Conservation (phyloP, 1,140 invertebrate genomes). For the Apis dorsata region DNA sequence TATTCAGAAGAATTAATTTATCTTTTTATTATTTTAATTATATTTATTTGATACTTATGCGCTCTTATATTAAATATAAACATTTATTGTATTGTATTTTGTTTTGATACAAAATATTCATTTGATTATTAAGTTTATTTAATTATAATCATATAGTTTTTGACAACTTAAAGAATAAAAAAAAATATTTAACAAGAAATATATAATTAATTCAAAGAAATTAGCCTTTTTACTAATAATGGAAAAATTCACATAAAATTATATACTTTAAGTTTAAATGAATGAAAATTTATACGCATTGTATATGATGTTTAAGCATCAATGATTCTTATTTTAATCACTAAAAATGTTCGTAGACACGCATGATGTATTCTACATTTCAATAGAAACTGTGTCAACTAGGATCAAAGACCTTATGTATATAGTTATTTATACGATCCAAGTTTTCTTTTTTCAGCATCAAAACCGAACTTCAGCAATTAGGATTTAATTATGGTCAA, state of each 20-base stretch:
- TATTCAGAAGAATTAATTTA: background rate
- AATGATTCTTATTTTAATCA: slow-evolving; percentile 19
- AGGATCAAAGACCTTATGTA: slow-evolving; percentile 39
- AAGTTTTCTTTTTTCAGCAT: slow-evolving; percentile 4
- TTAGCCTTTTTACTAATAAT: background rate
- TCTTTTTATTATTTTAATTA: background rate
- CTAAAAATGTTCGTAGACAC: background rate
- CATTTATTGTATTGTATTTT: background rate
- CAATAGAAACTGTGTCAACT: slow-evolving; percentile 46
- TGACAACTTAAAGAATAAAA: background rate
- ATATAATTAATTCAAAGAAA: background rate
- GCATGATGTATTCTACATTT: slow-evolving; percentile 33
- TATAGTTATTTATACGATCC: slow-evolving; percentile 2
- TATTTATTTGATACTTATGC: background rate
- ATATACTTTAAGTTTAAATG: background rate
- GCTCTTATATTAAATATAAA: background rate
- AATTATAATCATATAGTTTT: background rate
- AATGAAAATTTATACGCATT: background rate
- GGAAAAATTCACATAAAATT: background rate
- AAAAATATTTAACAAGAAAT: background rate
- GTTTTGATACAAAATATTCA: background rate
- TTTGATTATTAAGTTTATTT: background rate
- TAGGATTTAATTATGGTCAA: slow-evolving; percentile 42
- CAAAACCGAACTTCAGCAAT: slow-evolving; percentile 8
- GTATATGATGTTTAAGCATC: background rate